These are phyloP conservation scores for Megaleporinus macrocephalus DNA, from an alignment of 2,113 vertebrate species.

Conservation along the genomic window DNA sequence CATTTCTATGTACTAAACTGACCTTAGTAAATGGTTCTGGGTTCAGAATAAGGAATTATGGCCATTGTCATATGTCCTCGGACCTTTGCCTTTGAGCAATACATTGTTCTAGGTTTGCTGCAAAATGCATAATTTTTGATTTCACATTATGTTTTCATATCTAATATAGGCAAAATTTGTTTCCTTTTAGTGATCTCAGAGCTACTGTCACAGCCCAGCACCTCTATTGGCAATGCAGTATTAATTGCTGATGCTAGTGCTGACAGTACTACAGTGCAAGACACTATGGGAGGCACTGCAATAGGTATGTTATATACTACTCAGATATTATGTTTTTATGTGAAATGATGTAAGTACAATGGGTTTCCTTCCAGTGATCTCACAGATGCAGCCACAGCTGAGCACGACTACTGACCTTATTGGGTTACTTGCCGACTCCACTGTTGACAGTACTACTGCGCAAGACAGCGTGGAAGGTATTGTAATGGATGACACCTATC, in stretches of 20 bases:
- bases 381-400: background rate
- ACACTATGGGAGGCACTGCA: background rate
- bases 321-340: background rate
- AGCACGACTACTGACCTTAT: background rate
- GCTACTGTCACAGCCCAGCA: background rate
- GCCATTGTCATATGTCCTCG: too few relatives aligned
- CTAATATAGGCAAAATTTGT: background rate
- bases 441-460: background rate
- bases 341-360: background rate
- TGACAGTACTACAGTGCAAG: background rate
- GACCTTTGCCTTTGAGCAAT: too few relatives aligned
- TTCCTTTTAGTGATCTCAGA: background rate
- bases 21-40: too few relatives aligned
- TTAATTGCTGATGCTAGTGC: background rate
- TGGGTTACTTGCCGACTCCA: background rate
- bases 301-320: background rate
- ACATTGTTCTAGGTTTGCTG: too few relatives aligned
- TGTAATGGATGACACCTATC: too few relatives aligned
- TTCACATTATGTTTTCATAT: too few relatives aligned
- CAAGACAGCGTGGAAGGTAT: background rate
- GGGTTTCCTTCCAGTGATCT: conserved; percentile 9
- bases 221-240: background rate
- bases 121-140: too few relatives aligned
- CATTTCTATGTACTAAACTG: too few relatives aligned
- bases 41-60: too few relatives aligned